Percentiles rank a stretch among this genome's conserved stretches.
These are phyloP conservation scores for Megaustenia siamemsis DNA, from an alignment of 2,888 invertebrate species.

Conservation along the genomic window DNA sequence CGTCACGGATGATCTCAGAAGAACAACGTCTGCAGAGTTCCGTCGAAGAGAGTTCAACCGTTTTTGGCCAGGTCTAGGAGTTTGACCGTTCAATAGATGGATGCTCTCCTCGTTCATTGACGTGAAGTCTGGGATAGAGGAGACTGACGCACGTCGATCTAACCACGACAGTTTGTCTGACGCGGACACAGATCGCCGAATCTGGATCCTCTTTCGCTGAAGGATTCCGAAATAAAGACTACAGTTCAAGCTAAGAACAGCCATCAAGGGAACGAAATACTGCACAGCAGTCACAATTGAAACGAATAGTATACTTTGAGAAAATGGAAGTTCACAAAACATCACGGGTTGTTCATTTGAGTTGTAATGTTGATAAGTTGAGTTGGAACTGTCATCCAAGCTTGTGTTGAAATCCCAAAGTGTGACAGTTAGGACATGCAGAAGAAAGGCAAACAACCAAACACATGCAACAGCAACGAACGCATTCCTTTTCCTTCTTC, in stretches of 20 bases:
- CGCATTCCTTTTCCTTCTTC: slow-evolving; percentile 67
- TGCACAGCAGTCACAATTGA: slow-evolving; percentile 63
- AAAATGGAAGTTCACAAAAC: slow-evolving; percentile 61
- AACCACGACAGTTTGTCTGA: slow-evolving; percentile 59
- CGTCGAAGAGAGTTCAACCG: neutral
- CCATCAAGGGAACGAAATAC: slow-evolving; percentile 67
- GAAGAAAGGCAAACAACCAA: slow-evolving; percentile 68
- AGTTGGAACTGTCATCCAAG: neutral
- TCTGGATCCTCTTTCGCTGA: slow-evolving; percentile 66
- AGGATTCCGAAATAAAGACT: slow-evolving; percentile 70
- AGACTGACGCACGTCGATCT: slow-evolving; percentile 23
- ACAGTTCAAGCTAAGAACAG: slow-evolving; percentile 66
- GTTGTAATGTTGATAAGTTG: neutral
- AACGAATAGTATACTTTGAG: slow-evolving; percentile 62
- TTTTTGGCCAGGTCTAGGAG: neutral
- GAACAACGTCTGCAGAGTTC: slow-evolving; percentile 28
- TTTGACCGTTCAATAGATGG: neutral
- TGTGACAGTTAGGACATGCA: slow-evolving; percentile 67
- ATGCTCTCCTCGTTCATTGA: neutral
- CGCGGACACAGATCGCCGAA: slow-evolving; percentile 65
- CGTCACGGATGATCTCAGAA: neutral
- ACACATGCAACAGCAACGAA: slow-evolving; percentile 61
- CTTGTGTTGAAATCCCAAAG: slow-evolving; percentile 60
- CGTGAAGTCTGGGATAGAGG: slow-evolving; percentile 25
- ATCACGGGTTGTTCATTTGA: neutral